Conservation (phyloP, 2,797 vertebrate species). For the Chaetophractus vellerosus region DNA sequence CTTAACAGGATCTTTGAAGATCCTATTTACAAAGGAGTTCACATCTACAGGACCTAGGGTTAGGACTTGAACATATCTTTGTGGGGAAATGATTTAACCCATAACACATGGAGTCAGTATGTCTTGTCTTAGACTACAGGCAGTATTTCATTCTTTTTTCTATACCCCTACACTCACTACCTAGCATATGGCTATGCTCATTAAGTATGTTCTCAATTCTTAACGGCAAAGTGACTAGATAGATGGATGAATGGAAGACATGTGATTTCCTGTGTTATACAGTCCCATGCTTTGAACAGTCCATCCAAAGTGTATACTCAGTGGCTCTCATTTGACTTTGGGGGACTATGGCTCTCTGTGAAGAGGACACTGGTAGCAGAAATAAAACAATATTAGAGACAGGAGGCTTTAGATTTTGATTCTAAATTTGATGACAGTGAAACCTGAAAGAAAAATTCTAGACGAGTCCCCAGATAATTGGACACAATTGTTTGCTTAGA, state of each 20-base stretch:
- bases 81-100: too few species aligned
- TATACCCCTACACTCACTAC: not conserved
- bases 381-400: not conserved
- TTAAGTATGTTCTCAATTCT: not conserved
- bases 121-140: not conserved
- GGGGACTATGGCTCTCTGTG: too few species aligned
- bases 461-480: not conserved
- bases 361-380: not conserved
- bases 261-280: not conserved
- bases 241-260: not conserved
- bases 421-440: not conserved
- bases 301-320: too few species aligned
- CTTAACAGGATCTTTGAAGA: too few species aligned
- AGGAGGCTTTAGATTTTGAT: not conserved
- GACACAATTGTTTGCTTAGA: conserved; percentile 22
- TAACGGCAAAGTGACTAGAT: not conserved
- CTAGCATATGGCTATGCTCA: not conserved
- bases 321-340: too few species aligned
- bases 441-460: not conserved
- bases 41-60: too few species aligned
- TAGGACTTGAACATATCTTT: too few species aligned
- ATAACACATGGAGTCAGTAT: not conserved
- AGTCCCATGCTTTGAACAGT: too few species aligned
- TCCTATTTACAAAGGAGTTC: too few species aligned
- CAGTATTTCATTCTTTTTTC: not conserved